These are phyloP conservation scores for Lytechinus variegatus DNA, from an alignment of 35 echinoderm and acorn worm genomes.

Conservation along the genomic window DNA sequence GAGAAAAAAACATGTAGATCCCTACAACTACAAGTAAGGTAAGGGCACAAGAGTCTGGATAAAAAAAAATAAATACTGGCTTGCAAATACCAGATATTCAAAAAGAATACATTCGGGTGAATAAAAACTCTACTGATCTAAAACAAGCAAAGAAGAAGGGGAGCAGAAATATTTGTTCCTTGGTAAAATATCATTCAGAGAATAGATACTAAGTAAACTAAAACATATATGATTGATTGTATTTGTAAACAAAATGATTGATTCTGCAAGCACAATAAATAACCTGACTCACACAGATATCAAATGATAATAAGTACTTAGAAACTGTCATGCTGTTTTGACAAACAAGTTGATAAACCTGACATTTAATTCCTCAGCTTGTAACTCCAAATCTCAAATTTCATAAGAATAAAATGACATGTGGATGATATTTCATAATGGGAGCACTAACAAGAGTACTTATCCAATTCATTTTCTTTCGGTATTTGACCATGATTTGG, in stretches of 20 bases:
- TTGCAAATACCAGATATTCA: background rate
- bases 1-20: background rate
- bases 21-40: background rate
- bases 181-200: background rate
- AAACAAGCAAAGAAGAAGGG: background rate
- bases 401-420: background rate
- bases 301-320: background rate
- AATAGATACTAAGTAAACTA: background rate
- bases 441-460: background rate
- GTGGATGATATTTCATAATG: background rate
- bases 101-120: no score
- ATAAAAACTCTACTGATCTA: no score
- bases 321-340: background rate
- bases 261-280: background rate
- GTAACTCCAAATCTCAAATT: background rate
- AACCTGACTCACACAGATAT: background rate
- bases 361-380: background rate
- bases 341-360: background rate
- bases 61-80: background rate
- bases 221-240: background rate
- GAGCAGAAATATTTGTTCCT: background rate
- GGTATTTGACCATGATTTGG: background rate
- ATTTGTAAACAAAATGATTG: background rate
- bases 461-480: background rate
- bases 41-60: background rate